Evolutionary conservation across 1,140 invertebrate species (phyloP).

Genomic region (Bombus ignitus): DNA sequence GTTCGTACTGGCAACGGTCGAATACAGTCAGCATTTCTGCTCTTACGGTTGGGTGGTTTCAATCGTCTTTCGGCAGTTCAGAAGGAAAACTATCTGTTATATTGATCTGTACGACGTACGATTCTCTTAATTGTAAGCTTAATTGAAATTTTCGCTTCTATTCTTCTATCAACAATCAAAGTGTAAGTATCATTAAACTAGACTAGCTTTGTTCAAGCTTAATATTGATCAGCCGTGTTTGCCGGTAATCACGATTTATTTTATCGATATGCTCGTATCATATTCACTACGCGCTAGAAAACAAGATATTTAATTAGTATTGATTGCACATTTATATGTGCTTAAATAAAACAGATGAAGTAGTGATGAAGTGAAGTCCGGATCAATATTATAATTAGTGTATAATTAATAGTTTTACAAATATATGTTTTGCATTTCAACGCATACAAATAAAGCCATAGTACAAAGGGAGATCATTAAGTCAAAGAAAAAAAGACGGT

Average conservation of each 20-base stretch:
- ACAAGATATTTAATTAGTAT: background rate
- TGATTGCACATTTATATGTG: background rate
- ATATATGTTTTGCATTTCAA: background rate
- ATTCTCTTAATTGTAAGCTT: accelerated
- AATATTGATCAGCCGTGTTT: conserved; percentile 22
- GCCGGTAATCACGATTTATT: conserved; percentile 33
- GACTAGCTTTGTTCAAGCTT: background rate
- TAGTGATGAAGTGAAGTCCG: background rate
- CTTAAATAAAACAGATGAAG: background rate
- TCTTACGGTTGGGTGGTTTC: background rate
- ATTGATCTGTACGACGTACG: background rate
- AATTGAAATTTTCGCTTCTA: background rate
- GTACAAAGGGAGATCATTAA: background rate
- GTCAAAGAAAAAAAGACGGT: background rate
- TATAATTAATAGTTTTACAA: background rate
- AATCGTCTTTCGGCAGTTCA: conserved; percentile 14
- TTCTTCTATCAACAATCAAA: background rate
- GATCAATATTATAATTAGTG: background rate
- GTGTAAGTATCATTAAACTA: conserved; percentile 28
- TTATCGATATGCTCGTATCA: conserved; percentile 2
- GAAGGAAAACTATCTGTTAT: background rate
- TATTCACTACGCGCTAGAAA: background rate
- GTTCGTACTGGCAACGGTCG: conserved; percentile 21
- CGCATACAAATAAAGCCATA: background rate
- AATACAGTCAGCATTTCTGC: conserved; percentile 10